These are phyloP conservation scores for Acanthosepion pharaonis DNA, from an alignment of 2,888 invertebrate genomes.

Conservation along the genomic window DNA sequence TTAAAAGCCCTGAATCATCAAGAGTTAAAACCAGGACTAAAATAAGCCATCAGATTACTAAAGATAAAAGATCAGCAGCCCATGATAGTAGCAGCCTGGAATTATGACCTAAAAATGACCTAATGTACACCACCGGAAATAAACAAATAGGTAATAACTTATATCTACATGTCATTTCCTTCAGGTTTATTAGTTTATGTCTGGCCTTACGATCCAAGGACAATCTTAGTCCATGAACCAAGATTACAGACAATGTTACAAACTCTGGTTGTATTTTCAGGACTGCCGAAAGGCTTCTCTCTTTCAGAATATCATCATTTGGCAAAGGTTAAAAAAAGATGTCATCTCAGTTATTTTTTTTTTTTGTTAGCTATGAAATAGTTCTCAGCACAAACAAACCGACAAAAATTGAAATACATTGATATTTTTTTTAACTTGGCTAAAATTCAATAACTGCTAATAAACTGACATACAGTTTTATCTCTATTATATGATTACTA, in stretches of 20 bases:
- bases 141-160: background rate
- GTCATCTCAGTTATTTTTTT: too few species aligned
- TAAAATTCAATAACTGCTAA: too few species aligned
- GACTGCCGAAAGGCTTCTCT: background rate
- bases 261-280: background rate
- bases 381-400: background rate
- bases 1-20: too few species aligned
- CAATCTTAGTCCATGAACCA: slow-evolving; percentile 16
- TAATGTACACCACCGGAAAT: background rate
- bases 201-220: slow-evolving; percentile 40
- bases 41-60: slow-evolving; percentile 39
- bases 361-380: too few species aligned
- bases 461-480: too few species aligned
- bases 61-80: slow-evolving; percentile 24
- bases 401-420: too few species aligned
- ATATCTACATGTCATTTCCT: background rate
- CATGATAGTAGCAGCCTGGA: background rate
- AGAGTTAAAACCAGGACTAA: background rate
- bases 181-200: background rate
- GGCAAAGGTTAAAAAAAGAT: background rate
- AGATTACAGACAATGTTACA: slow-evolving; percentile 37
- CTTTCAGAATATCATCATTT: slow-evolving; percentile 24
- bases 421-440: too few species aligned
- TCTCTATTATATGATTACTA: too few species aligned
- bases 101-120: background rate